Base-by-base conservation (phyloP, 2,888 invertebrate genomes). In the Cremastinae sp. region DNA sequence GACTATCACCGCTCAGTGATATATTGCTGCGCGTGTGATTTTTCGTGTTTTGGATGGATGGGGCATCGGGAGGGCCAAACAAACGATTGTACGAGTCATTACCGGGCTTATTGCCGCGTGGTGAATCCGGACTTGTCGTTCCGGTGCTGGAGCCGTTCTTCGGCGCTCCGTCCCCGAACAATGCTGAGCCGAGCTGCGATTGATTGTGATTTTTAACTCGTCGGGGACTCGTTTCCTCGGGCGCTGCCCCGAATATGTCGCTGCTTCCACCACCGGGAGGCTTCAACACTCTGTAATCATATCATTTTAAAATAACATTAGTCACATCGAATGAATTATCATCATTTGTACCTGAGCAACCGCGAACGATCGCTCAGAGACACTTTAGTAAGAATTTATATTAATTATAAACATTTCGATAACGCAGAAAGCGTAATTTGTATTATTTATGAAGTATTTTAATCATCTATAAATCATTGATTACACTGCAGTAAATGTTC, bases 221-320 rank as follows among this genome's bases (percentile, higher is more conserved):
- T 8, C 89, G 85, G 2, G 89, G 89, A 75, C 87, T 87, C 59
- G 83, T 83, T 55, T 85, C 86, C 61, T 88, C 87, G 12, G 82
- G 82, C 20, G 80, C 83, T 14, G 86, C 81, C 59, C 90, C 90
- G 82, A 93, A 92, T 84, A 92, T 91, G 87, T 92, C 92, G 83
- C 92, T 92, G 82, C 91, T 91, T n/a, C 92, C 93, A 81, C 93
- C 93, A 79, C 93, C 93, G 81, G 93, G 93, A 79, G 93, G 92
- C 86, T 93, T 92, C 86, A 93, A 85, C 74, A 93, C 93, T 90
- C 93, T 93, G 87, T 1, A 90, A 91, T 43, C 35, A 56, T 82
- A 82, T 80, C 76, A 41, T 55, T 56, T 20, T 62, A 14, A 18
- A 3, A 37, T 9, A 2, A 28, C 2, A 28, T 28, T 28, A 28